Conservation (phyloP, 2,113 vertebrate species). For the Geococcyx californianus region DNA sequence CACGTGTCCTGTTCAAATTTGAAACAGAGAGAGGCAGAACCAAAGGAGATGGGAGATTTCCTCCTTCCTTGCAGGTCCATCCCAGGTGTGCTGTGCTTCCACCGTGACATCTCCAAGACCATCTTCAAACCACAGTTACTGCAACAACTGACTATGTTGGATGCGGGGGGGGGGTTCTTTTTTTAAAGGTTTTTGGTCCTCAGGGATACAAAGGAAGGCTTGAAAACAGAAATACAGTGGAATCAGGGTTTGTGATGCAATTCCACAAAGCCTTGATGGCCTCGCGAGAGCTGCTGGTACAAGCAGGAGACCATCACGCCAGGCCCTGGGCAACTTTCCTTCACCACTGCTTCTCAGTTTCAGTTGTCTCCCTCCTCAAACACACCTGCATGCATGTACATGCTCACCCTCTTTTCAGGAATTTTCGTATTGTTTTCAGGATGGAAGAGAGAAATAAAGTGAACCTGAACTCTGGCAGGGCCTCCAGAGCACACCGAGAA, state of each 20-base stretch:
- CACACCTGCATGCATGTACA: not conserved
- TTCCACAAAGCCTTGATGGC: not conserved
- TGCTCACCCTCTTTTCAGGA: not conserved
- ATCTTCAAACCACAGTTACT: not conserved
- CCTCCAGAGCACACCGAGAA: not conserved
- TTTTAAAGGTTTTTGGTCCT: not conserved
- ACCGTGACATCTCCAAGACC: not conserved
- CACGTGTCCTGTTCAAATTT: constrained; percentile 39
- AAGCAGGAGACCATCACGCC: rapidly evolving
- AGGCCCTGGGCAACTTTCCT: not conserved
- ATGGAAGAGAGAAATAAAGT: not conserved
- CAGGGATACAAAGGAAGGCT: not conserved
- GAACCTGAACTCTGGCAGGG: not conserved
- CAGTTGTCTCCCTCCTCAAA: not conserved
- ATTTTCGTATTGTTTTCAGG: constrained; percentile 31
- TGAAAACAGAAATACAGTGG: not conserved
- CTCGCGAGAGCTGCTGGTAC: not conserved
- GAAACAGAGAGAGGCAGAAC: not conserved
- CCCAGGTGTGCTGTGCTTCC: not conserved
- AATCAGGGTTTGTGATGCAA: not conserved
- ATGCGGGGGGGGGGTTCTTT: not conserved
- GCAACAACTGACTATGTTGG: rapidly evolving
- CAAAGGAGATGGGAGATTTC: not conserved
- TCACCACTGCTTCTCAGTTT: not conserved
- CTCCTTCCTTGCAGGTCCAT: rapidly evolving